Conservation (phyloP, 2,888 invertebrate genomes). For the Lordiphosa fenestrarum region DNA sequence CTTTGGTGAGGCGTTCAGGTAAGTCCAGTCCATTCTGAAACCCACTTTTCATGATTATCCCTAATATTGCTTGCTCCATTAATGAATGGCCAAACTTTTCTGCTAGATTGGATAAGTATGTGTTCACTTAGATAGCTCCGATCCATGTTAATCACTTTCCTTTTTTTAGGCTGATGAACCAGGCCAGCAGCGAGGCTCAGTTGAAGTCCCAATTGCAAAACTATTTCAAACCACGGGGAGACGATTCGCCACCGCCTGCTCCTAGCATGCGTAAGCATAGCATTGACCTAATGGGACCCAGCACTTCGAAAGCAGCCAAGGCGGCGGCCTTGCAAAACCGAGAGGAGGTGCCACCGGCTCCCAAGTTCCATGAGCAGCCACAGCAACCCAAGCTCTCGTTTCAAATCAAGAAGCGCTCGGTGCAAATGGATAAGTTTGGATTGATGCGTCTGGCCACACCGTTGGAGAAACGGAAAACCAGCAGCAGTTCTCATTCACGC, state of each 20-base stretch:
- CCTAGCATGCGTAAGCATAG: constrained; percentile 36
- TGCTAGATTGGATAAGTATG: constrained; percentile 35
- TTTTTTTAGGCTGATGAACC: constrained; percentile 56
- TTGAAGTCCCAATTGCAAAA: constrained; percentile 66
- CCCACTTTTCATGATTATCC: background rate
- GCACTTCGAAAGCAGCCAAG: constrained; percentile 55
- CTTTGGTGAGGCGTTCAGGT: constrained; percentile 86
- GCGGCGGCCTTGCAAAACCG: constrained; percentile 20
- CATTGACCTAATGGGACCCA: constrained; percentile 44
- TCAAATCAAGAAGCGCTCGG: constrained; percentile 80
- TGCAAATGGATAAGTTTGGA: constrained; percentile 85
- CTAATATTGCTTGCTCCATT: constrained; percentile 6
- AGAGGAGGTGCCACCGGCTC: constrained; percentile 24
- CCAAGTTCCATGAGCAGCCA: constrained; percentile 15
- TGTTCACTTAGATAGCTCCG: background rate
- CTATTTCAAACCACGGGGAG: constrained; percentile 48
- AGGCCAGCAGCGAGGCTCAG: constrained; percentile 80
- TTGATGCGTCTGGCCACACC: constrained; percentile 85
- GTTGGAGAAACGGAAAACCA: constrained; percentile 55
- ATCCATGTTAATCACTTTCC: constrained; percentile 3
- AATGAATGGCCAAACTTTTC: constrained; percentile 2
- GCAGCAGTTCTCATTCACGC: constrained; percentile 56
- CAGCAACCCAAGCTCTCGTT: constrained; percentile 66
- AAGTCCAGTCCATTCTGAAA: constrained; percentile 40
- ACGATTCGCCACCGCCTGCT: constrained; percentile 59